Evolutionary conservation across 2,797 vertebrate species (phyloP).

Genomic region (Discoglossus pictus): DNA sequence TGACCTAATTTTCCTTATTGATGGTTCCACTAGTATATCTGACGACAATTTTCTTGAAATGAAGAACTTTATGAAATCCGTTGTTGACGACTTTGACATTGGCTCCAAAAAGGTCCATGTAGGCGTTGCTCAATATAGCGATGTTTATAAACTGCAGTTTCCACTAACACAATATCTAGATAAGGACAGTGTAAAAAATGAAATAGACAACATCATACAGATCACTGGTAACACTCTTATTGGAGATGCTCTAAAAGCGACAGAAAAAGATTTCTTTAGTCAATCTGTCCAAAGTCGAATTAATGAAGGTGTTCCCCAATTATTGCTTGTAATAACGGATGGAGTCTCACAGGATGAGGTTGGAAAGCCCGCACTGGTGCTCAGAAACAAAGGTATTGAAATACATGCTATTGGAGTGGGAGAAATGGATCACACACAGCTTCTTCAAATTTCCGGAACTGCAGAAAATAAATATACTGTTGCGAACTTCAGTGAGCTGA

Average conservation of each 20-base stretch:
- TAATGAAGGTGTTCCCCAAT: conserved; percentile 58
- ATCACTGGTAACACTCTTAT: conserved; percentile 64
- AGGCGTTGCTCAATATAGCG: conserved; percentile 73
- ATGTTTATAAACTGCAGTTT: conserved; percentile 66
- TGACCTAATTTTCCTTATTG: conserved; percentile 81
- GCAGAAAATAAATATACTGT: conserved; percentile 64
- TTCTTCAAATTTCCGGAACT: conserved; percentile 73
- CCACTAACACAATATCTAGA: conserved; percentile 65
- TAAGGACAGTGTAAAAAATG: conserved; percentile 49
- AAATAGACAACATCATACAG: conserved; percentile 60
- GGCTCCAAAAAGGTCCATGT: conserved; percentile 69
- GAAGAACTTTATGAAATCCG: conserved; percentile 67
- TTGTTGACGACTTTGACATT: conserved; percentile 72
- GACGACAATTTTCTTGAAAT: conserved; percentile 68
- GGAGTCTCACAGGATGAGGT: conserved; percentile 76
- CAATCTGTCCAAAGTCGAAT: conserved; percentile 19
- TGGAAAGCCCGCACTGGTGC: conserved; percentile 58
- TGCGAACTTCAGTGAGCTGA: conserved; percentile 62
- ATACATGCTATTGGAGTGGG: conserved; percentile 78
- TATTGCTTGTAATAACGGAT: conserved; percentile 80
- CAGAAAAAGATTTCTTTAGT: conserved; percentile 2
- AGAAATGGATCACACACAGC: conserved; percentile 66
- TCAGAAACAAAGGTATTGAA: conserved; percentile 71
- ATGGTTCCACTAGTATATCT: conserved; percentile 76
- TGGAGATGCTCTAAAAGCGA: conserved; percentile 66